Evolutionary conservation across 2,888 invertebrate species (phyloP).

Genomic region (Acanthosoma haemorrhoidale): DNA sequence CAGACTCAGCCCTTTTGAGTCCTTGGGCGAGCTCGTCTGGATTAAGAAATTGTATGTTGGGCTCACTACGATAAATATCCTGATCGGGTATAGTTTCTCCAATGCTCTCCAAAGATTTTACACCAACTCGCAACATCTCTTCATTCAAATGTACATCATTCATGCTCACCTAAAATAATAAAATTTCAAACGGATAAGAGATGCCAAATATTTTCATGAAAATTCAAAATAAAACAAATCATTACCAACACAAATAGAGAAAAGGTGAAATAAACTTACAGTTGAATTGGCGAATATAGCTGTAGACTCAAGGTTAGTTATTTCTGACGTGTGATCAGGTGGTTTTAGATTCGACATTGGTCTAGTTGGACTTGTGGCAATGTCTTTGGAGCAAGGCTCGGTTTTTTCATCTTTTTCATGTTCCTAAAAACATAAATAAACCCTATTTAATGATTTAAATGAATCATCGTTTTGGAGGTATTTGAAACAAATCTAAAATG

Average conservation of each 20-base stretch:
- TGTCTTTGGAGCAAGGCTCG: slow-evolving; percentile 45
- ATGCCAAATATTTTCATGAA: not conserved
- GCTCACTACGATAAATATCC: slow-evolving; percentile 55
- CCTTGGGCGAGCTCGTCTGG: slow-evolving; percentile 26
- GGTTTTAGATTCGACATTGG: slow-evolving; percentile 33
- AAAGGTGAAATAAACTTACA: slow-evolving; percentile 46
- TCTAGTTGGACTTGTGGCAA: slow-evolving; percentile 40
- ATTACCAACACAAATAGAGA: not conserved
- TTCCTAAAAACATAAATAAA: slow-evolving; percentile 22
- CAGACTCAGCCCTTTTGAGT: slow-evolving; percentile 55
- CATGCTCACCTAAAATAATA: slow-evolving; percentile 54
- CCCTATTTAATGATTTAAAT: not conserved
- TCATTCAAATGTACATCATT: slow-evolving; percentile 79
- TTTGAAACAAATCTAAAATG: too few relatives aligned
- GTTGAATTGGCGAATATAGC: slow-evolving; percentile 83
- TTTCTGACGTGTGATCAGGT: slow-evolving; percentile 21
- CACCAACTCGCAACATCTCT: slow-evolving; percentile 55
- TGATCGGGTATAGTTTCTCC: slow-evolving; percentile 47
- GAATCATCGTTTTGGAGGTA: too few relatives aligned
- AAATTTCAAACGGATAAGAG: not conserved
- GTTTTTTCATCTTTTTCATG: slow-evolving; percentile 41
- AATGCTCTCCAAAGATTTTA: slow-evolving; percentile 47
- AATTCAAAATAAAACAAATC: not conserved
- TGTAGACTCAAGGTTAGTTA: slow-evolving; percentile 56
- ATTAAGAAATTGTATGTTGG: slow-evolving; percentile 52